These are phyloP conservation scores for Cherax destructor DNA, from an alignment of 1,140 invertebrate genomes.

Conservation along the genomic window DNA sequence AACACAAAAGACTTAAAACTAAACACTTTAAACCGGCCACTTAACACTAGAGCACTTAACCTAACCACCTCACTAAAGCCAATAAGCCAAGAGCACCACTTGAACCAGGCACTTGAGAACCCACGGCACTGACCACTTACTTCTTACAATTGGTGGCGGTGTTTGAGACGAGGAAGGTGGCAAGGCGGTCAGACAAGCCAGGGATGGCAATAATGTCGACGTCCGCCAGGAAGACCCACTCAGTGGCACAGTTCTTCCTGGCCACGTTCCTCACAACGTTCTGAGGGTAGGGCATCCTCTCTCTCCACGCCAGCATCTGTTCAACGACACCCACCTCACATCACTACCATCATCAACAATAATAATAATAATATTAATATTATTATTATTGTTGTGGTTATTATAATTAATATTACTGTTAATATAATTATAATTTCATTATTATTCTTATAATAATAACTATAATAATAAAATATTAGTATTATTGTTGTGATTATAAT, in stretches of 20 bases:
- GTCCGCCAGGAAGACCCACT: constrained; percentile 88
- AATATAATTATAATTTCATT: too few relatives aligned
- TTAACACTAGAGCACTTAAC: too few relatives aligned
- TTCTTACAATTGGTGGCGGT: constrained; percentile 40
- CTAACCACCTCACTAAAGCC: too few relatives aligned
- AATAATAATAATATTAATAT: not conserved
- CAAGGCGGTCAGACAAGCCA: constrained; percentile 79
- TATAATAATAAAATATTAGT: not conserved
- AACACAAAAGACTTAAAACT: too few relatives aligned
- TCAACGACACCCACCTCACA: not conserved
- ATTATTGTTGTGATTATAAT: too few relatives aligned
- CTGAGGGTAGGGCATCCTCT: constrained; percentile 86
- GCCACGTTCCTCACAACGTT: constrained; percentile 91
- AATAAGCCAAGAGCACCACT: too few relatives aligned
- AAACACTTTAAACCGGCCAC: too few relatives aligned
- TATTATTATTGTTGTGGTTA: too few relatives aligned
- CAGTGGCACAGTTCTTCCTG: constrained; percentile 86
- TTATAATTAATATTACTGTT: too few relatives aligned
- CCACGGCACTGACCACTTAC: constrained; percentile 17
- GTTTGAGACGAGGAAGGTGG: constrained; percentile 80
- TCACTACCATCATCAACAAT: not conserved
- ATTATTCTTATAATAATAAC: too few relatives aligned
- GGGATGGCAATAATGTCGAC: constrained; percentile 86
- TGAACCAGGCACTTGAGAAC: too few relatives aligned
- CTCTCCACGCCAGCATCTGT: constrained; percentile 81